Conservation (phyloP, 2,888 invertebrate species). For the Drosophila neutralis region DNA sequence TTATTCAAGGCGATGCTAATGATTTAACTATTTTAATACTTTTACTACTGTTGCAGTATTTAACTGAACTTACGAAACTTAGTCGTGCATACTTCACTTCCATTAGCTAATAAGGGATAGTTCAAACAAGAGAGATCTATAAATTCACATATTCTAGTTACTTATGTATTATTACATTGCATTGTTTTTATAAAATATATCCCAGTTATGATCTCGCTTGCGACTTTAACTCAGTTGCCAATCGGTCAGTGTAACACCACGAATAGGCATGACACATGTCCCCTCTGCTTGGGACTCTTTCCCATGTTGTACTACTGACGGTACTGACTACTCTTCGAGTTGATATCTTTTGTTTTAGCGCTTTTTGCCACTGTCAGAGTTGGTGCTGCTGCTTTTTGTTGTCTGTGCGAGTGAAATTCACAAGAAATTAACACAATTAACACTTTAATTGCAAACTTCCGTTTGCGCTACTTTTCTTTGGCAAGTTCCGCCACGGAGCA, state of each 20-base stretch:
- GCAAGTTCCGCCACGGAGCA: constrained; percentile 58
- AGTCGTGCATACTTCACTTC: background rate
- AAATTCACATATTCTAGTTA: background rate
- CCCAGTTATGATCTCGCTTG: background rate
- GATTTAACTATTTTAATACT: background rate
- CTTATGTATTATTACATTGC: background rate
- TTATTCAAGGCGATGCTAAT: background rate
- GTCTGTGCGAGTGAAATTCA: constrained; percentile 58
- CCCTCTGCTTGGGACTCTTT: background rate
- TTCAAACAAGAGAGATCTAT: background rate
- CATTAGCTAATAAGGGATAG: background rate
- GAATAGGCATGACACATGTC: background rate
- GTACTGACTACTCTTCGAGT: constrained; percentile 3
- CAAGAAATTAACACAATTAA: constrained; percentile 79
- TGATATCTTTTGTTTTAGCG: constrained; percentile 13
- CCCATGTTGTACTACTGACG: background rate
- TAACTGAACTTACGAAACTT: background rate
- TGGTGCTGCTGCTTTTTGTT: constrained; percentile 21
- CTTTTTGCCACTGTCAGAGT: background rate
- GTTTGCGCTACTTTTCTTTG: constrained; percentile 67
- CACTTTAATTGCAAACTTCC: constrained; percentile 80
- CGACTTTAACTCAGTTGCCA: background rate
- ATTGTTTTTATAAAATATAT: background rate
- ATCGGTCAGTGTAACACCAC: background rate
- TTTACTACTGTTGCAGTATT: background rate